Evolutionary conservation across 2,113 vertebrate genomes (phyloP), one percentile per base, ranked within the genome.

Genomic region (Mandrillus leucophaeus): DNA sequence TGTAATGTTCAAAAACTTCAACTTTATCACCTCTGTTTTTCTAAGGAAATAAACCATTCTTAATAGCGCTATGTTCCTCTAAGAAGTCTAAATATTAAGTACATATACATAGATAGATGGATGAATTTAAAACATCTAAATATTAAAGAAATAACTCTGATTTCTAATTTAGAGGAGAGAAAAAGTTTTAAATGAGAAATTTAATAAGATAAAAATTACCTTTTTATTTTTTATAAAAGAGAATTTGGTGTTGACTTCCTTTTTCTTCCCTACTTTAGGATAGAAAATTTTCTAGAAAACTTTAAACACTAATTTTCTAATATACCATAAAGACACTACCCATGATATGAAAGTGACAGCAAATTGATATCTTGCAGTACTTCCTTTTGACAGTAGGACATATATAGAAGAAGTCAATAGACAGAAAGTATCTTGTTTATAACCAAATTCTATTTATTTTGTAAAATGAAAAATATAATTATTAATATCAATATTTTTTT

Each of bases 391-490:
- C 16, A 64, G 23, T 25, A 6, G 20, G 14, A 35, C 32, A 2
- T 66, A 4, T 22, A 6, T 10, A 25, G 20, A 17, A 93, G 22
- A 32, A 76, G 43, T 81, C 30, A 89, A 11, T 50, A 72, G 23
- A 18, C 25, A n/a, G 8, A 81, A 61, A 90, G 0, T 20, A 27
- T 64, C 20, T 88, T 91, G 6, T 89, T 75, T 52, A 92, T 12
- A 75, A 27, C 0, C 22, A 75, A 27, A 18, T 75, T 40, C 32
- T 75, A 17, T 64, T 88, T 59, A 20, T 64, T 82, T 86, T 93
- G 3, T 52, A 83, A 95, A 93, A 89, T 70, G 16, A 75, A 75
- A 96, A 90, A 78, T 57, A 57, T 59, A 86, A 86, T n/a, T 22
- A 3, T 3, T 43, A 16, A 9, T 59, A 87, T 32, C 68, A 93